Base-by-base conservation (phyloP, 2,797 vertebrate genomes). In the Lagodon rhomboides region DNA sequence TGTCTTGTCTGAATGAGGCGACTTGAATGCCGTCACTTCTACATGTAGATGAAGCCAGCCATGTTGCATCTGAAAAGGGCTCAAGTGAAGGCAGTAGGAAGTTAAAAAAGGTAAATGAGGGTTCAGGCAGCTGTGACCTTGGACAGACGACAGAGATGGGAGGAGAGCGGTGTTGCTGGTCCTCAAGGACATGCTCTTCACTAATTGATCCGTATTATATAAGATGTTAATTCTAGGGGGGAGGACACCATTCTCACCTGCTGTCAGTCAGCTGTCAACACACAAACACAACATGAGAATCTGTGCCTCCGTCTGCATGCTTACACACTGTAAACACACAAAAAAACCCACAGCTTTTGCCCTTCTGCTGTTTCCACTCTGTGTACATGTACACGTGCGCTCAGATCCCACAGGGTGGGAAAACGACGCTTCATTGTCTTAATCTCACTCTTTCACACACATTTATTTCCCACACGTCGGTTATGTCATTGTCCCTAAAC, bases 401-500 rank as follows among this genome's bases (percentile, higher is more conserved):
- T 65, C 27, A 15, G 27, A 87, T 83, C 80, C 75, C 75, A 43
- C 63, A 1, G 55, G 80, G 15, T 86, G 90, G 88, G 80, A 90
- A 89, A 83, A 56, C 23, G 0, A 66, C 20, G 3, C 63, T n/a
- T 53, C 64, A 25, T 73, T 73, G 78, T 87, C 62, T 62, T 74
- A 56, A 68, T 83, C 30, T 63, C 55, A 1, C 54, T 53, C 81
- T 61, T 68, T 77, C 77, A 78, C 72, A 74, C 85, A 76, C 65
- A 56, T 75, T 67, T 25, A 50, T 59, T 86, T 94, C 90, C 86
- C 88, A 87, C 66, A 75, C 30, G 51, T 67, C 41, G 47, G 20
- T 88, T 84, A 79, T 87, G 82, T 89, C 79, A 79, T 63, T 72
- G 72, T 66, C 85, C 78, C 81, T 70, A 95, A 95, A 95, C 91